Evolutionary conservation across 2,797 vertebrate genomes (phyloP), one percentile per base, ranked within the genome.

Genomic region (Peromyscus eremicus): DNA sequence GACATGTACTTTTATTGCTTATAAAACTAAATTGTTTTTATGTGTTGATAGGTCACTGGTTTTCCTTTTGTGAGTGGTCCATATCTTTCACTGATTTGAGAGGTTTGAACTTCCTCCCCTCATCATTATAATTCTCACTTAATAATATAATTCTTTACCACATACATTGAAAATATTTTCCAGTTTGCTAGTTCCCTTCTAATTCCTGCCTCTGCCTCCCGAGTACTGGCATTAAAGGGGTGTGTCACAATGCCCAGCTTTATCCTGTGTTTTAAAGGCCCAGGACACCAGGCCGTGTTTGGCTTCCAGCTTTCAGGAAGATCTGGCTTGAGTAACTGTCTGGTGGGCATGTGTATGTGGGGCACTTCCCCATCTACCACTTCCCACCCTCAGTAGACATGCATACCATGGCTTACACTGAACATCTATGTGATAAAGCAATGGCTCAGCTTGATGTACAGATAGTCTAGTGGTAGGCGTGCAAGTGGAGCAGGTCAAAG

Each of bases 11-110:
- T 93, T 23, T 94, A 90, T 88, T 94, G 85, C 40, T 85, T 79
- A 52, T 57, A 49, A 81, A 73, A 12, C 43, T 32, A 12, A 89
- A 34, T 8, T 71, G 73, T 80, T 84, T 91, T 70, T 68, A 49
- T 40, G n/a, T 75, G 21, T 70, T 80, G 91, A 55, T n/a, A 6
- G 4, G 13, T 73, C 75, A 82, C 90, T 91, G 89, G 82, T 49
- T 86, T 91, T 93, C 43, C 66, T 90, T 90, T 32, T 94, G 43
- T 52, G 43, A 96, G 83, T 64, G 40, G 16, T 62, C 57, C 46
- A 2, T 46, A n/a, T 21, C 40, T 40, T 85, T 91, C 68, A 27
- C 46, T 96, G 79, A 71, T 79, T 93, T 85, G 60, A 86, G 62
- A 49, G 19, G n/a, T 14, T 66, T 76, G 46, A 66, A 68, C 57